phyloP scores from a whole-genome alignment of 2,113 vertebrate species.

The Ictalurus furcatus region DNA sequence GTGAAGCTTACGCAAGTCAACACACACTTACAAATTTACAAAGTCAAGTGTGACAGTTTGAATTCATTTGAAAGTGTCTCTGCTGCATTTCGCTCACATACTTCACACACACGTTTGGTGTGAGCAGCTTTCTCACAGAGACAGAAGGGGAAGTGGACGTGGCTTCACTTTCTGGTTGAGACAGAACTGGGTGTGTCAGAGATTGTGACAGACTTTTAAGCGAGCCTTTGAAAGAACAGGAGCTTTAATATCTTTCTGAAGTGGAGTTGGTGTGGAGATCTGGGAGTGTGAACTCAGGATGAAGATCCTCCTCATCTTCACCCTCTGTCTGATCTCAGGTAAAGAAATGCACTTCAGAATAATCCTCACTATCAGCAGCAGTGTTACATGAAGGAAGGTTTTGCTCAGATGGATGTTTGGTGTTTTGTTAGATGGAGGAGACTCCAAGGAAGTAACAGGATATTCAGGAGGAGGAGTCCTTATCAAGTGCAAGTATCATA shows the following conservation, averaged over 20 bases:
- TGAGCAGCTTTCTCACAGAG: not conserved
- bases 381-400: not conserved
- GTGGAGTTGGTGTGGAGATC: not conserved
- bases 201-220: no score
- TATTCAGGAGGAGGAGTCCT: not conserved
- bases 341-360: slow-evolving; percentile 17
- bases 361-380: not conserved
- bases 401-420: not conserved
- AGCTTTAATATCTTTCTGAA: no score
- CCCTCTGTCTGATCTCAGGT: slow-evolving; percentile 45
- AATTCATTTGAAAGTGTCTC: no score
- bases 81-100: not conserved
- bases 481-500: not conserved
- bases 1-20: no score
- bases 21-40: no score
- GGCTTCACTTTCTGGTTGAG: no score
- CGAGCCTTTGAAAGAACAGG: no score
- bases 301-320: slow-evolving; percentile 8
- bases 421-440: not conserved
- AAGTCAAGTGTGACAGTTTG: no score
- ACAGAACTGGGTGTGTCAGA: no score
- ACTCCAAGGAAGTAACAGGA: not conserved
- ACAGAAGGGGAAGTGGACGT: not conserved
- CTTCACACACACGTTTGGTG: not conserved
- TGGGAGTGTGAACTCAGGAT: not conserved